Base-by-base conservation (phyloP, 2,113 vertebrate genomes). In the Riparia riparia region DNA sequence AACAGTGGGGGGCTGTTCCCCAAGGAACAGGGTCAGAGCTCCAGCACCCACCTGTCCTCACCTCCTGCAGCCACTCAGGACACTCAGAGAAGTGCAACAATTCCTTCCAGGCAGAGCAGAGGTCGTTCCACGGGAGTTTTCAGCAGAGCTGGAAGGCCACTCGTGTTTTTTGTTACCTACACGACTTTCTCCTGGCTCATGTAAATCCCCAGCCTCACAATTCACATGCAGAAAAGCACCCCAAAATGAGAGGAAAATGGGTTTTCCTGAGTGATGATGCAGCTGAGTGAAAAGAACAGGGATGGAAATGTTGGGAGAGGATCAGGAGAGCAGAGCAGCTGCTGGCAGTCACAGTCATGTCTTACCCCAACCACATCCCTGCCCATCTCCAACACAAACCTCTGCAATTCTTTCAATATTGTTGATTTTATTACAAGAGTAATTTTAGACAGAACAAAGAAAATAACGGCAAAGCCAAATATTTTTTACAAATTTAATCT, bases 91-190 rank as follows among this genome's bases (percentile, higher is more conserved):
- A 39, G 37, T 1, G 11, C 16, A 73, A 26, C 8, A 8, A 17
- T 12, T 71, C 66, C 89, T 49, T 4, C 44, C 5, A 29, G 58
- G 44, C 60, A 42, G 13, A 63, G 42, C 49, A 64, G 16, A 12
- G 54, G 3, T 45, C 60, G 32, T 3, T 45, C 66, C 37, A 47
- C 10, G 0, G 18, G 15, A 24, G 5, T 32, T 68, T 47, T 5
- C 32, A 12, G 24, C 63, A 51, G 12, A 42, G 11, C 6, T 3
- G 1, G 24, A 24, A 81, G 18, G 34, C 21, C 18, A 10, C 7
- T 3, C 0, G 0, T 9, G 61, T 7, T 61, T 90, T 34, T 44
- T 45, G 34, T 70, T 11, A 32, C 10, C n/a, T 16, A 1, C 20
- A 4, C n/a, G 3, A 6, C 56, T 58, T 61, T 8, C 8, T 18